phyloP scores from a whole-genome alignment of 2,113 vertebrate genomes.

The Aspiorhynchus laticeps region DNA sequence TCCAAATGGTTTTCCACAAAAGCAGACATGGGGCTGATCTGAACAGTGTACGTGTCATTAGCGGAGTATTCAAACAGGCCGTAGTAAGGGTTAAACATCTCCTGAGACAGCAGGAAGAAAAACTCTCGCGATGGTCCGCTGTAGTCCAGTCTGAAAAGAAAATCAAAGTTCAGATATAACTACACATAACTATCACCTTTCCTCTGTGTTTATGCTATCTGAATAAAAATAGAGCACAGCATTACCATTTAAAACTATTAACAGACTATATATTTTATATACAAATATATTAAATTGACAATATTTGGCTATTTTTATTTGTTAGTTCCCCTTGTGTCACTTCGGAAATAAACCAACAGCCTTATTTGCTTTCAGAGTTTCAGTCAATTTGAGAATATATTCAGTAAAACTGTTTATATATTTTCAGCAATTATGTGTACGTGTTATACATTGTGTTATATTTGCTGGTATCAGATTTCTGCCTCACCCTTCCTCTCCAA shows the following conservation, averaged over 20 bases:
- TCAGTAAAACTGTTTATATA: neutral
- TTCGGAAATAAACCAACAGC: neutral
- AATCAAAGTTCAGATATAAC: neutral
- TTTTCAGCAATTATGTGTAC: neutral
- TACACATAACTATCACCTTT: neutral
- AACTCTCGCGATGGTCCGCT: constrained; percentile 90
- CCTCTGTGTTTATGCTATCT: neutral
- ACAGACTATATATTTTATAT: neutral
- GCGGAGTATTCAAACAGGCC: constrained; percentile 92
- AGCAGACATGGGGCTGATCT: constrained; percentile 93
- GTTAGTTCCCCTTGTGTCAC: neutral
- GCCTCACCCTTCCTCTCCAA: constrained; percentile 89
- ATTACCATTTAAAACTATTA: neutral
- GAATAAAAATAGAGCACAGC: neutral
- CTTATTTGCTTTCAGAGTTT: neutral
- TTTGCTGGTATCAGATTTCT: neutral
- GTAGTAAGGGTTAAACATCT: constrained; percentile 92
- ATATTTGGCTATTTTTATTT: neutral
- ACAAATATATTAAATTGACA: neutral
- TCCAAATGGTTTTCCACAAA: constrained; percentile 92
- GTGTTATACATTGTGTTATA: neutral
- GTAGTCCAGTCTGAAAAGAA: constrained; percentile 84
- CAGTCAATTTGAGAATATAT: neutral
- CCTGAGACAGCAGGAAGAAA: constrained; percentile 92
- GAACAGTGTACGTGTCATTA: constrained; percentile 90